Percentiles rank a stretch among this genome's conserved stretches.
Conservation (phyloP, 2,797 vertebrate genomes). For the Lepidocolaptes lacrymiger region DNA sequence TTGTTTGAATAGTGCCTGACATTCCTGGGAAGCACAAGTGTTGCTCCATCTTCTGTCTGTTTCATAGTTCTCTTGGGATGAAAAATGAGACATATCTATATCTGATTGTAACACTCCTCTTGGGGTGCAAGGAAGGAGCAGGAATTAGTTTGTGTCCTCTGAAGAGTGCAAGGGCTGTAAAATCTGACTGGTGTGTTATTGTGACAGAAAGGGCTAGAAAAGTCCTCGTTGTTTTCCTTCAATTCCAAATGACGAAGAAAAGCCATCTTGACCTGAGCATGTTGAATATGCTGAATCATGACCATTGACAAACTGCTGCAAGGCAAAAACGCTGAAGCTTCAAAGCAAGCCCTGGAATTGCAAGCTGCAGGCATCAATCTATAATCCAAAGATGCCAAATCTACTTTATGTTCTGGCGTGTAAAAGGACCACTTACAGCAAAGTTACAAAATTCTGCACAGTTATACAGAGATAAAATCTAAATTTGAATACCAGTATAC, state of each 20-base stretch:
- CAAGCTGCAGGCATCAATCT: not conserved
- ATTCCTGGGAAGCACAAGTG: conserved; percentile 6
- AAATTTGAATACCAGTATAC: conserved; percentile 19
- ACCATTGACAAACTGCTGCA: not conserved
- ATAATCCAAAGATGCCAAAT: not conserved
- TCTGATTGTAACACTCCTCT: not conserved
- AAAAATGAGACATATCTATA: not conserved
- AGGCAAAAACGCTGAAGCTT: not conserved
- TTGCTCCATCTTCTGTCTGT: conserved; percentile 21
- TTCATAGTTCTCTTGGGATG: not conserved
- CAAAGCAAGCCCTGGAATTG: not conserved
- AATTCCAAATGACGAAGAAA: not conserved
- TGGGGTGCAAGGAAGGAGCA: not conserved
- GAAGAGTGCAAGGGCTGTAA: not conserved
- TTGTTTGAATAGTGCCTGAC: conserved; percentile 41
- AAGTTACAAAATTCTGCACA: conserved; percentile 35
- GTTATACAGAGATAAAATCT: conserved; percentile 42
- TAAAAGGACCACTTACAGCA: conserved; percentile 13
- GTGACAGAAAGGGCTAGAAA: not conserved
- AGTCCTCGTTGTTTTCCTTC: not conserved
- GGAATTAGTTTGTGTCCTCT: not conserved
- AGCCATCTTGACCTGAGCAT: not conserved
- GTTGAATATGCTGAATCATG: not conserved
- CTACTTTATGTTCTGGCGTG: not conserved
- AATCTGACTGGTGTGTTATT: not conserved